Percentiles rank a stretch among this genome's conserved stretches.
These are phyloP conservation scores for Drosophila prosaltans DNA, from an alignment of 1,140 invertebrate species.

Conservation along the genomic window DNA sequence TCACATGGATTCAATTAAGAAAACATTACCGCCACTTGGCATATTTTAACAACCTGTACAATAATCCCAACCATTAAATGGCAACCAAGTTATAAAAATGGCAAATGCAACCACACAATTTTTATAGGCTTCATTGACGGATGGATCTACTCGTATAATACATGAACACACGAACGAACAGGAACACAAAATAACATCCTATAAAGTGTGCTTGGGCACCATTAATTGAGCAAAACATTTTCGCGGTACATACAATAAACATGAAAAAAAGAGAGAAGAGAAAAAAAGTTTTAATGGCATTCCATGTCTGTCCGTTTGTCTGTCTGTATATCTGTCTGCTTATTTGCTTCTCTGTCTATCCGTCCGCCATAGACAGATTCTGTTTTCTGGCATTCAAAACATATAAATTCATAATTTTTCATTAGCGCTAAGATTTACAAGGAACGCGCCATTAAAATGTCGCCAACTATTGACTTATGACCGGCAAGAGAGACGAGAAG, in stretches of 20 bases:
- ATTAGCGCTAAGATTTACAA: constrained; percentile 62
- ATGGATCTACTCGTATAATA: not conserved
- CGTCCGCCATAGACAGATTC: not conserved
- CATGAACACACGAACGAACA: not conserved
- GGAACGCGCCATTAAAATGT: constrained; percentile 67
- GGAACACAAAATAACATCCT: constrained; percentile 1
- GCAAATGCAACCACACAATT: constrained; percentile 21
- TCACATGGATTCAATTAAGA: constrained; percentile 56
- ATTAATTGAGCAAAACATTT: constrained; percentile 8
- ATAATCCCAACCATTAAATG: constrained; percentile 23
- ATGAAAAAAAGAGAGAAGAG: not conserved
- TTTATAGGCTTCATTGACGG: constrained; percentile 28
- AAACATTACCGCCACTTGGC: constrained; percentile 48
- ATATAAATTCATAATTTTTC: constrained; percentile 73
- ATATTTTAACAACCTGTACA: constrained; percentile 15
- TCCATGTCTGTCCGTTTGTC: not conserved
- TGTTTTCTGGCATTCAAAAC: not conserved
- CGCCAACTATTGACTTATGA: constrained; percentile 77
- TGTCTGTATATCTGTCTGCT: not conserved
- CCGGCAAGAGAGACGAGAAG: constrained; percentile 41
- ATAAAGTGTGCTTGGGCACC: not conserved
- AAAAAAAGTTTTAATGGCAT: not conserved
- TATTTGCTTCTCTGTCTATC: too few species aligned
- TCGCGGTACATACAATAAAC: constrained; percentile 1
- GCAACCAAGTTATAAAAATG: constrained; percentile 18